Evolutionary conservation across 2,888 invertebrate species (phyloP), one percentile per base, ranked within the genome.

Genomic region (Crossocerus cetratus): DNA sequence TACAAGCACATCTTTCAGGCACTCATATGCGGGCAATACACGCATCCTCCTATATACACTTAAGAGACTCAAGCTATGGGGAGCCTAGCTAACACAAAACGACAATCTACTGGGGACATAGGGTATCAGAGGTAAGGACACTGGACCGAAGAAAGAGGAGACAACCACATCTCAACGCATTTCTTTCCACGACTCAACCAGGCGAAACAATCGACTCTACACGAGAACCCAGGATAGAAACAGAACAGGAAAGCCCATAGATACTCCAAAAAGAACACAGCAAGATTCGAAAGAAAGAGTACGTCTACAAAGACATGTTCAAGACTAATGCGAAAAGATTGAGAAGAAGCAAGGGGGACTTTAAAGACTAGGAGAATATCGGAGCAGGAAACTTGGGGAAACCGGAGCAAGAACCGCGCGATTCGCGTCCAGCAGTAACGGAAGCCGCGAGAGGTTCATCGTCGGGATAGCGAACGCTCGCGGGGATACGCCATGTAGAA

Each of bases 401-500:
- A 11, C 13, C 4, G 16, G 3, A 16, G 49, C 49, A 11, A 2
- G 32, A 32, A 42, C n/a, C 14, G 13, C 55, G 32, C 32, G 45
- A 59, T 65, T 58, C 49, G 54, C 45, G 60, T 59, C 59, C 61
- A 53, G 57, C 45, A 43, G 57, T 68, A 53, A 14, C 44, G 49
- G 53, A 54, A 11, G 32, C 8, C 58, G 55, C 59, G 62, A 55
- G 65, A 71, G 49, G 14, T 13, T 49, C n/a, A 49, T n/a, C 13
- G 49, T 32, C 49, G 57, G 58, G 54, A 63, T 56, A 71, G 69
- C 66, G 49, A 55, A 68, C 65, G 63, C 70, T 60, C 65, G 74
- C 45, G 71, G 45, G 59, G 64, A 69, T 74, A 68, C 64, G 70
- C 65, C 69, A 72, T 71, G 60, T 45, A 69, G 70, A 69, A 76